Conservation (phyloP, 2,797 vertebrate species). For the Avahi laniger region DNA sequence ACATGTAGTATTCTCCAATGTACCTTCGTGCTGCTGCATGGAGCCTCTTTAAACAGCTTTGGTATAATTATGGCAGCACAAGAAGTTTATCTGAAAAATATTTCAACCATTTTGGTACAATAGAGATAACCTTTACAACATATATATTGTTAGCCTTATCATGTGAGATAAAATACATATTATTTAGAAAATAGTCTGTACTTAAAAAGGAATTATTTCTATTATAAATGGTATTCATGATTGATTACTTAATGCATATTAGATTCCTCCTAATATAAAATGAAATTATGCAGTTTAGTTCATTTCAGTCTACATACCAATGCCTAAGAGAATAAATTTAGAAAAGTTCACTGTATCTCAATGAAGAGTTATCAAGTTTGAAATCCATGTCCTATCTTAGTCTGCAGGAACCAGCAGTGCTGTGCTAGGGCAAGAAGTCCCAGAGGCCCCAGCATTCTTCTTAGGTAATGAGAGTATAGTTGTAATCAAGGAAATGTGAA, state of each 20-base stretch:
- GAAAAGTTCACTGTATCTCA: slow-evolving; percentile 31
- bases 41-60: not conserved
- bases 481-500: not conserved
- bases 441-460: not conserved
- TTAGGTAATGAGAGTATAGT: not conserved
- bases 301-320: not conserved
- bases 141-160: slow-evolving; percentile 30
- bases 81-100: slow-evolving; percentile 19
- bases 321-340: slow-evolving; percentile 21
- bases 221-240: slow-evolving; percentile 24
- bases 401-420: not conserved
- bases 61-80: not conserved
- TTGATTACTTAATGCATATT: not conserved
- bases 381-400: not conserved
- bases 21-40: not conserved
- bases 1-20: not conserved
- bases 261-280: not conserved
- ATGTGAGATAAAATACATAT: not conserved
- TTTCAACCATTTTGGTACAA: not conserved
- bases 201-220: slow-evolving; percentile 30
- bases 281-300: slow-evolving; percentile 27
- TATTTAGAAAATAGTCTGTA: slow-evolving; percentile 43
- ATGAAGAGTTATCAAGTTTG: not conserved
- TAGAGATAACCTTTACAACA: not conserved
- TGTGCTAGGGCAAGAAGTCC: not conserved